A percentile compares a stretch with the other conserved stretches of the same genome.
These are phyloP conservation scores for Orthonevra nobilis DNA, from an alignment of 2,888 invertebrate species.

Conservation along the genomic window DNA sequence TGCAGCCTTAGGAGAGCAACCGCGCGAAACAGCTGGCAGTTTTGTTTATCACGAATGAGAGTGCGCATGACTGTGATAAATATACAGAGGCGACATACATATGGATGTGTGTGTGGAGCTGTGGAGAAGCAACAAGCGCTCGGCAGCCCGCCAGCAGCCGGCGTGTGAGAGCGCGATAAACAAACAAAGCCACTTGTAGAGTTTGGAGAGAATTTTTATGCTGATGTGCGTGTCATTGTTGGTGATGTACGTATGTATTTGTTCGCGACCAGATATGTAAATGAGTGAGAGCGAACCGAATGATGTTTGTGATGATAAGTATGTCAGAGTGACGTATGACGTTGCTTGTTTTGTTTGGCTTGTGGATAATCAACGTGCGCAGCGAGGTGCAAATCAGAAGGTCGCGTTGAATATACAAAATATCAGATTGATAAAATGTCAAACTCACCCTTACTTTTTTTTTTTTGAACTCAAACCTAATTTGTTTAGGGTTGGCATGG, in stretches of 20 bases:
- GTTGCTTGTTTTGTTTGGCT: background rate
- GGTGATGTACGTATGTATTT: too few species aligned
- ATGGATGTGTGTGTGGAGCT: too few species aligned
- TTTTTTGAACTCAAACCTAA: too few species aligned
- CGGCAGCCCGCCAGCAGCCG: too few species aligned
- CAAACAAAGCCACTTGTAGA: constrained; percentile 54
- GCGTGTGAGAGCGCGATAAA: background rate
- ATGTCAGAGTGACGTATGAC: background rate
- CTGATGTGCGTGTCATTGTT: constrained; percentile 5
- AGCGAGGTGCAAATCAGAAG: too few species aligned
- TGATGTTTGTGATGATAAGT: constrained; percentile 15
- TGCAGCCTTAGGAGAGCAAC: constrained; percentile 16
- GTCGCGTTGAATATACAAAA: too few species aligned
- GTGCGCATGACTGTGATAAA: constrained; percentile 29
- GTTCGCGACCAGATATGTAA: too few species aligned
- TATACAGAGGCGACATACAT: background rate
- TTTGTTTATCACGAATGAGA: background rate
- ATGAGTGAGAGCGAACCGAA: background rate
- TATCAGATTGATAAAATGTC: too few species aligned
- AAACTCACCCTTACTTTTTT: too few species aligned
- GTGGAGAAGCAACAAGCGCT: constrained; percentile 18
- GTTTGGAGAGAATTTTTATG: constrained; percentile 32
- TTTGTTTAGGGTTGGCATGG: too few species aligned
- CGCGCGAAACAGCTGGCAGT: constrained; percentile 17
- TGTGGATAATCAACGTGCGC: too few species aligned